Percentiles rank a stretch among this genome's conserved stretches.
Conservation (phyloP, 2,888 invertebrate species). For the Meteorus colon region DNA sequence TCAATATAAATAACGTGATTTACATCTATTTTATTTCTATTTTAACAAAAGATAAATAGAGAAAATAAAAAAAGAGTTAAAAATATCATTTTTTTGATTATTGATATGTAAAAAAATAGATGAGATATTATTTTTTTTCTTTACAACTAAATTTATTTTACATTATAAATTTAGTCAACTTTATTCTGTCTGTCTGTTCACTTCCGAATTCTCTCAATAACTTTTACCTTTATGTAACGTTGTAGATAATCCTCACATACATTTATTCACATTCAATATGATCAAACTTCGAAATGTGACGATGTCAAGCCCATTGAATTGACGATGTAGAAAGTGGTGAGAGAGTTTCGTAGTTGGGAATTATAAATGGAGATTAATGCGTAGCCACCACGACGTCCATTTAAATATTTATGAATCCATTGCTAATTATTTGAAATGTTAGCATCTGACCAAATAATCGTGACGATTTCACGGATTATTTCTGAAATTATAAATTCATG, state of each 20-base stretch:
- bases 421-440: conserved; percentile 61
- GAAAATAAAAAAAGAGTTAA: background rate
- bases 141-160: no score
- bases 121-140: no score
- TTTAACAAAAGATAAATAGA: conserved; percentile 1
- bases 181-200: no score
- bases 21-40: conserved; percentile 41
- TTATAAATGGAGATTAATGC: conserved; percentile 67
- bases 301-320: background rate
- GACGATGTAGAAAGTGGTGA: background rate
- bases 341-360: conserved; percentile 19
- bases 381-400: conserved; percentile 44
- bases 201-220: no score
- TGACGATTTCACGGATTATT: conserved; percentile 57
- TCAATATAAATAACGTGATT: conserved; percentile 23
- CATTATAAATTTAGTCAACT: no score
- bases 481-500: conserved; percentile 20
- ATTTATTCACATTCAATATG: background rate
- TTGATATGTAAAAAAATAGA: background rate
- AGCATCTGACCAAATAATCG: conserved; percentile 57
- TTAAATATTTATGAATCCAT: conserved; percentile 62
- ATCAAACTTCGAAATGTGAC: background rate
- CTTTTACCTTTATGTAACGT: no score
- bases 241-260: background rate
- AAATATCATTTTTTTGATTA: background rate